Base-by-base conservation (phyloP, 23 tunicate genomes). In the Trididemnum clinides region DNA sequence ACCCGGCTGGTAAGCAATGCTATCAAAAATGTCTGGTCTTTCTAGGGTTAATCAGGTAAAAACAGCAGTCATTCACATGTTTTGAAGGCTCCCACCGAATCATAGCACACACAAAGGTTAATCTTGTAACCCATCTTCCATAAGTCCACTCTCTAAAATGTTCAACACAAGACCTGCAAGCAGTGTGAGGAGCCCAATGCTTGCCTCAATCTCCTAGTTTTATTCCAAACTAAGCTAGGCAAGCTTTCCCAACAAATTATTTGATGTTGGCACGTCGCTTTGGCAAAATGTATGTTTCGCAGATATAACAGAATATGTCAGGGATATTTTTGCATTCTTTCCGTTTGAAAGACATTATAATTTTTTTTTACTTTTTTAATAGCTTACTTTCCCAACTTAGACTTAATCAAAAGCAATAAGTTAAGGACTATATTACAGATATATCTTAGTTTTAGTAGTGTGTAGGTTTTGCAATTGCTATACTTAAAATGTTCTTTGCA, bases 11-110 rank as follows among this genome's bases (percentile, higher is more conserved):
- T n/a, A n/a, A n/a, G n/a, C n/a, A n/a, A n/a, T n/a, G n/a, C n/a
- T n/a, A n/a, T n/a, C n/a, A n/a, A n/a, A n/a, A n/a, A n/a, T n/a
- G n/a, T n/a, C n/a, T n/a, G n/a, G n/a, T n/a, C n/a, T n/a, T n/a
- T n/a, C n/a, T n/a, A n/a, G n/a, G n/a, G n/a, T n/a, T n/a, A n/a
- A n/a, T n/a, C 82, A 76, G 15, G 29, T 64, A 76, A 38, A 76
- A 76, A 27, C 6, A 76, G 62, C 64, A 76, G 32, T 76, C n/a
- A 76, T 49, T 39, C 15, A 76, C 63, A 76, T 76, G 29, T 5
- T 39, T 0, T 0, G 63, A 0, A 26, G 30, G 57, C 18, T 76
- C 29, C 39, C 28, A 21, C 82, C 82, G 39, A 39, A 76, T 32
- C 64, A 38, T 76, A 10, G 64, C 64, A 21, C 39, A 64, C 15